Conservation (phyloP, 2,113 vertebrate species). For the Poicephalus meyeri region DNA sequence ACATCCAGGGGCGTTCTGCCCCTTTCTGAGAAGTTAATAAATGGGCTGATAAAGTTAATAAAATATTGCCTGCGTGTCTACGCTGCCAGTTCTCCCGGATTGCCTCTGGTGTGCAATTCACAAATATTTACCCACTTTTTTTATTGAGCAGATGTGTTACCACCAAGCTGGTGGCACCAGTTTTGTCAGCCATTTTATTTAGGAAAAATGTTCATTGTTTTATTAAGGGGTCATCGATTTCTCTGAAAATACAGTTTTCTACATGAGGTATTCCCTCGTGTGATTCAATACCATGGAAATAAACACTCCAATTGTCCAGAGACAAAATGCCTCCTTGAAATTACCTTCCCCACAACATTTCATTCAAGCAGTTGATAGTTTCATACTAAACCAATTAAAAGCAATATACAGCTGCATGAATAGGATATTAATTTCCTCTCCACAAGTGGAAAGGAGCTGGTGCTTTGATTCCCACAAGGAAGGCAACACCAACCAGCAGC, state of each 20-base stretch:
- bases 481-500: neutral
- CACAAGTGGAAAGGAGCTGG: neutral
- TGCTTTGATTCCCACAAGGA: slow-evolving; percentile 25
- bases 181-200: neutral
- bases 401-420: slow-evolving; percentile 8
- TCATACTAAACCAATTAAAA: slow-evolving; percentile 54
- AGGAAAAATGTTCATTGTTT: neutral
- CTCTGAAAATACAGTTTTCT: neutral
- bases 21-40: neutral
- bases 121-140: neutral
- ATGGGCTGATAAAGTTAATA: neutral
- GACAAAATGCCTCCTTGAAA: slow-evolving; percentile 23
- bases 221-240: neutral
- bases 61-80: neutral
- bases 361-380: neutral
- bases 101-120: neutral
- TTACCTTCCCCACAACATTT: neutral
- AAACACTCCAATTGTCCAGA: slow-evolving; percentile 26
- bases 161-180: neutral
- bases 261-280: neutral
- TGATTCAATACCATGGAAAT: slow-evolving; percentile 13
- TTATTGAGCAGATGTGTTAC: neutral
- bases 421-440: slow-evolving; percentile 30
- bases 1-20: neutral
- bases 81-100: neutral